Evolutionary conservation across 2,113 vertebrate genomes (phyloP).

Genomic region (Taxidea taxus): DNA sequence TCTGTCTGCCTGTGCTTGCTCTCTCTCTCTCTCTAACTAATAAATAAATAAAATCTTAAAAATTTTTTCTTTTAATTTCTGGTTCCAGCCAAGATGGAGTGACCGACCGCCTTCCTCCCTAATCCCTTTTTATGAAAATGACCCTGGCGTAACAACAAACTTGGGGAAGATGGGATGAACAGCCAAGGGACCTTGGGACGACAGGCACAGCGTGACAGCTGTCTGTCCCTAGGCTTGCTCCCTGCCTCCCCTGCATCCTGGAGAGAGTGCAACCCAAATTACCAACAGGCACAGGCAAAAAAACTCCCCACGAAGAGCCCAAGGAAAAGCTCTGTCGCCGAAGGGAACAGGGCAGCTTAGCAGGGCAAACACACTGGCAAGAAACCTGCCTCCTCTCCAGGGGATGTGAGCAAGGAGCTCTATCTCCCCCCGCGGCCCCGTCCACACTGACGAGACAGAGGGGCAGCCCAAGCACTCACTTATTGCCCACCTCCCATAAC

Average conservation of each 20-base stretch:
- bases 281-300: too few species aligned
- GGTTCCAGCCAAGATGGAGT: background rate
- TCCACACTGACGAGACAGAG: background rate
- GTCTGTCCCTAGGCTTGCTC: too few species aligned
- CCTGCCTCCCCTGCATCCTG: background rate
- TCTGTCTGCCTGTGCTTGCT: too few species aligned
- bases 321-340: background rate
- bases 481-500: fast-evolving
- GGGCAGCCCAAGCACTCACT: fast-evolving
- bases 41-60: too few species aligned
- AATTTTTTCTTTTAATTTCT: too few species aligned
- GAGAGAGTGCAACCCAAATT: fast-evolving
- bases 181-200: background rate
- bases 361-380: background rate
- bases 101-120: too few species aligned
- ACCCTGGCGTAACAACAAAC: too few species aligned
- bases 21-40: too few species aligned
- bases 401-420: fast-evolving
- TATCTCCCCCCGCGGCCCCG: fast-evolving
- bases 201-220: fast-evolving
- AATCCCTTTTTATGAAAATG: background rate
- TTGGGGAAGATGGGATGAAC: fast-evolving
- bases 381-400: background rate
- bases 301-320: background rate
- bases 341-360: background rate